phyloP scores from a whole-genome alignment of 2,113 vertebrate genomes.

The Redunca redunca region DNA sequence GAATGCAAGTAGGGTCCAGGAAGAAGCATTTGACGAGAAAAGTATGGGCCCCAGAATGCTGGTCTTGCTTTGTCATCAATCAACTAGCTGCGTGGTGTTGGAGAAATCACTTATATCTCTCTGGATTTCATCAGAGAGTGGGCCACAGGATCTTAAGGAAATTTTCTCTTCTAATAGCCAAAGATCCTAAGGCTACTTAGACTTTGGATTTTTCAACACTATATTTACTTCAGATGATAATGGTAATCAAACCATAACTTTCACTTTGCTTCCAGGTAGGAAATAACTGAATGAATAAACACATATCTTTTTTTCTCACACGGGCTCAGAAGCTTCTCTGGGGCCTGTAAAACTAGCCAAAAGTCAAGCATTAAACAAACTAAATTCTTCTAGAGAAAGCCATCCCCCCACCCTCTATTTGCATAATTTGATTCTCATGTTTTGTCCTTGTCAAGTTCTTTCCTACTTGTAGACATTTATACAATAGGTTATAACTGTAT shows the following conservation, averaged over 20 bases:
- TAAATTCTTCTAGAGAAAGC: conserved; percentile 8
- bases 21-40: background rate
- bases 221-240: background rate
- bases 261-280: background rate
- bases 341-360: background rate
- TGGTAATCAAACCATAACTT: background rate
- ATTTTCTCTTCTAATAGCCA: background rate
- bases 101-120: background rate
- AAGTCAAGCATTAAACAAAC: background rate
- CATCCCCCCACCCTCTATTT: background rate
- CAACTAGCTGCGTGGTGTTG: background rate
- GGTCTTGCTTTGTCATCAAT: background rate
- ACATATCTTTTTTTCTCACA: background rate
- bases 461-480: conserved; percentile 21
- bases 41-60: background rate
- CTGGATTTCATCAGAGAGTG: background rate
- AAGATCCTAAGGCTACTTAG: background rate
- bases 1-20: background rate
- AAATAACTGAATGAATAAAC: background rate
- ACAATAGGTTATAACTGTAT: conserved; percentile 19
- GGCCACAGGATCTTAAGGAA: background rate
- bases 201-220: conserved; percentile 1
- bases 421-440: conserved; percentile 33
- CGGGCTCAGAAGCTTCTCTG: background rate
- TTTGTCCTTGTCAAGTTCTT: conserved; percentile 39